A percentile compares a stretch with the other conserved stretches of the same genome.
phyloP scores from a whole-genome alignment of 2,113 vertebrate genomes.

The Haplochromis burtoni region DNA sequence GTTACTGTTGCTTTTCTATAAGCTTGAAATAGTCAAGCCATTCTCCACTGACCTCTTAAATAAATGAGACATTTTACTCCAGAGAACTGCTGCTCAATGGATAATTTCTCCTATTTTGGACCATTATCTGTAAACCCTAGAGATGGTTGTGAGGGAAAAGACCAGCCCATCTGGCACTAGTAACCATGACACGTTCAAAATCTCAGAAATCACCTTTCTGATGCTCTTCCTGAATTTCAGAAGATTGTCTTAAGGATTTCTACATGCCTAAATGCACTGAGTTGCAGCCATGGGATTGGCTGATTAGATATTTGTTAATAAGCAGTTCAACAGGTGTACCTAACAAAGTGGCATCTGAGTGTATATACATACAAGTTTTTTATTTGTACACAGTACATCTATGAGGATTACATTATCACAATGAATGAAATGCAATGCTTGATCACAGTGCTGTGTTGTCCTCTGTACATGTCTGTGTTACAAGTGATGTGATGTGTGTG shows the following conservation, averaged over 20 bases:
- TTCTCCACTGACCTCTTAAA: neutral
- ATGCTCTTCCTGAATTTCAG: neutral
- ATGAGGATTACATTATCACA: neutral
- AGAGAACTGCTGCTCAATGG: neutral
- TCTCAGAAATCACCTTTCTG: neutral
- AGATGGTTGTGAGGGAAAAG: neutral
- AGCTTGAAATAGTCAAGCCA: neutral
- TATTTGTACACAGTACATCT: neutral
- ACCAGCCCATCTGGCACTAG: neutral
- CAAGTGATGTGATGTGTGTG: constrained; percentile 16
- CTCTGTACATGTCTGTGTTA: neutral
- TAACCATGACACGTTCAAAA: neutral
- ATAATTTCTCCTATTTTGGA: neutral
- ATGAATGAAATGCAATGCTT: neutral
- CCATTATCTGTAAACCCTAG: neutral
- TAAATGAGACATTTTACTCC: neutral
- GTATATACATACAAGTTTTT: neutral
- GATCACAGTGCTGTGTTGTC: neutral
- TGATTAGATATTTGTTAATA: neutral
- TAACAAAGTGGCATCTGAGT: neutral
- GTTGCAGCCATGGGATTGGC: neutral
- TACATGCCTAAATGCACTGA: neutral
- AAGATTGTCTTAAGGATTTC: neutral
- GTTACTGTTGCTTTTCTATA: neutral
- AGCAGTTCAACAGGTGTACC: neutral